A percentile compares a stretch with the other conserved stretches of the same genome.
Evolutionary conservation across 2,797 vertebrate species (phyloP).

Genomic region (Tragopan temminckii): DNA sequence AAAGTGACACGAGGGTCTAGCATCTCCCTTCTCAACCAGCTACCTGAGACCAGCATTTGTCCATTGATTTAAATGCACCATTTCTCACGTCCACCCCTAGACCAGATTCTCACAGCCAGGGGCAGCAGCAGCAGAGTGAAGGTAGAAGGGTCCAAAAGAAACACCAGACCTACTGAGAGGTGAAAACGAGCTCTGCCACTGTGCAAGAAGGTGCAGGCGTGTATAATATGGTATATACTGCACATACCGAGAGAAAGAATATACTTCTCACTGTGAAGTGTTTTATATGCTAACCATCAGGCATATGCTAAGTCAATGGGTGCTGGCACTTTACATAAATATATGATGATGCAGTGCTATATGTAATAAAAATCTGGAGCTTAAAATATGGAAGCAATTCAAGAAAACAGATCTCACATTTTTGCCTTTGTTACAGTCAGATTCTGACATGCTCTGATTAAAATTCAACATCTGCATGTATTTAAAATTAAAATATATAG

Average conservation of each 20-base stretch:
- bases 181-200: constrained; percentile 36
- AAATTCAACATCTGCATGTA: constrained; percentile 85
- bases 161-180: constrained; percentile 1
- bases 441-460: constrained; percentile 85
- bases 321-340: constrained; percentile 86
- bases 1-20: background rate
- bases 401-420: constrained; percentile 85
- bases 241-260: constrained; percentile 17
- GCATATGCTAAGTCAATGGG: constrained; percentile 74
- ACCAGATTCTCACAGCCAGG: fast-evolving
- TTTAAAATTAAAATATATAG: constrained; percentile 88
- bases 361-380: constrained; percentile 84
- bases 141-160: constrained; percentile 29
- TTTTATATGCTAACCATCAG: constrained; percentile 79
- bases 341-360: constrained; percentile 82
- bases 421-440: constrained; percentile 83
- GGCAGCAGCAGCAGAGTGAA: background rate
- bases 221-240: constrained; percentile 33
- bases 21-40: background rate
- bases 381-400: constrained; percentile 85
- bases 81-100: background rate
- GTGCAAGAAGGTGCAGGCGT: constrained; percentile 6
- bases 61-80: background rate
- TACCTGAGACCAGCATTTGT: background rate
- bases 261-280: constrained; percentile 34